These are phyloP conservation scores for Aurelia aurita complex sp. Pacific DNA, from an alignment of 30 jellyfish, hydroid and myxozoan genomes.

Conservation along the genomic window DNA sequence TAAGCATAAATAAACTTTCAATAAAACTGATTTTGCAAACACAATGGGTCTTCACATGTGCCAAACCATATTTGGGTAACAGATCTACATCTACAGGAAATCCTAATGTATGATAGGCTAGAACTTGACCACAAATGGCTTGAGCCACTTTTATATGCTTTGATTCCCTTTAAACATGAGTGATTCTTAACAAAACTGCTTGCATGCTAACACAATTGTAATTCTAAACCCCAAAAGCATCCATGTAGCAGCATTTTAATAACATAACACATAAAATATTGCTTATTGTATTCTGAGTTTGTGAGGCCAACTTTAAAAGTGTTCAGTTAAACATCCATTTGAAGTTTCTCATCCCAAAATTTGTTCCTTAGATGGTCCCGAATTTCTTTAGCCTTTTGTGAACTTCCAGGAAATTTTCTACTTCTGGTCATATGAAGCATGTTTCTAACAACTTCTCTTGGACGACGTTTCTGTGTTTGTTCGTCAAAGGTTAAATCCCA, in stretches of 20 bases:
- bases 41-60: too few relatives aligned
- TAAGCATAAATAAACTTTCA: background rate
- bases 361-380: slow-evolving; percentile 35
- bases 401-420: slow-evolving; percentile 28
- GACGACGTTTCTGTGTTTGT: slow-evolving; percentile 30
- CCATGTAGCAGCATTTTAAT: background rate
- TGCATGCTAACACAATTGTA: too few relatives aligned
- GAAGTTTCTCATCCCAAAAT: slow-evolving; percentile 51
- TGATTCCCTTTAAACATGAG: too few relatives aligned
- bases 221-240: too few relatives aligned
- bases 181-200: too few relatives aligned
- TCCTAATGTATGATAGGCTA: too few relatives aligned
- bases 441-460: slow-evolving; percentile 50
- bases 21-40: background rate
- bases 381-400: slow-evolving; percentile 31
- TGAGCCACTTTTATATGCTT: too few relatives aligned
- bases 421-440: slow-evolving; percentile 54
- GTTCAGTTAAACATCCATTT: slow-evolving; percentile 15
- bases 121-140: too few relatives aligned
- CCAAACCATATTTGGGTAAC: too few relatives aligned
- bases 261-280: background rate
- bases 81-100: too few relatives aligned
- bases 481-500: slow-evolving; percentile 47
- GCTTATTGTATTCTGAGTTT: slow-evolving; percentile 4
- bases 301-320: background rate